phyloP scores from a whole-genome alignment of 2,113 vertebrate species.

The Corydoras sp. region DNA sequence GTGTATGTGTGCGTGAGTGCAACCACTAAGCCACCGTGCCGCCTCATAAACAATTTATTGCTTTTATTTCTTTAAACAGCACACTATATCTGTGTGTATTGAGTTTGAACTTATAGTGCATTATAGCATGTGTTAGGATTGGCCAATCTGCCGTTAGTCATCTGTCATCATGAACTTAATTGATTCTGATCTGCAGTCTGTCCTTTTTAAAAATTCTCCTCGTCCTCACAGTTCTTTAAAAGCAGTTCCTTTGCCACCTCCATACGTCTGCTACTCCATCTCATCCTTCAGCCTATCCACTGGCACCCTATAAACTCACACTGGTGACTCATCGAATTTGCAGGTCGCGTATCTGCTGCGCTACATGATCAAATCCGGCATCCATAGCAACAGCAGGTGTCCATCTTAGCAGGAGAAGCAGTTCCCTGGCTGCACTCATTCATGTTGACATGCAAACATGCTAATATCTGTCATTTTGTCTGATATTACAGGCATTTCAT shows the following conservation, averaged over 20 bases:
- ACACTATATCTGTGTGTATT: too few relatives aligned
- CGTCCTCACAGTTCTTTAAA: not conserved
- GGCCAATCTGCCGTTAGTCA: too few relatives aligned
- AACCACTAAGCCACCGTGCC: too few relatives aligned
- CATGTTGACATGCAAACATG: not conserved
- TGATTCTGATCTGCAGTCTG: too few relatives aligned
- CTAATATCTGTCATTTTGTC: not conserved
- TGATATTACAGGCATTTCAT: too few relatives aligned
- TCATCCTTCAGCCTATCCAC: constrained; percentile 6
- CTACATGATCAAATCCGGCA: constrained; percentile 17
- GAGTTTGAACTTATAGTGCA: too few relatives aligned
- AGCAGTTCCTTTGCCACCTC: not conserved
- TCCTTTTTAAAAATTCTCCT: not conserved
- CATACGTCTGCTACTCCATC: not conserved
- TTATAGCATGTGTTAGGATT: too few relatives aligned
- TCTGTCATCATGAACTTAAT: too few relatives aligned
- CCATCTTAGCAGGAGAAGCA: constrained; percentile 19
- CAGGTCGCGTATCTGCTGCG: constrained; percentile 10
- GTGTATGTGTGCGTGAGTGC: too few relatives aligned
- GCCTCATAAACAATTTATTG: too few relatives aligned
- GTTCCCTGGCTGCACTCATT: constrained; percentile 1
- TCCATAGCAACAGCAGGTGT: constrained; percentile 29
- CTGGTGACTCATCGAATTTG: constrained; percentile 18
- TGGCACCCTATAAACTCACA: constrained; percentile 15
- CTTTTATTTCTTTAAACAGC: too few relatives aligned